Base-by-base conservation (phyloP, 2,888 invertebrate species). In the Silvanus unidentatus region DNA sequence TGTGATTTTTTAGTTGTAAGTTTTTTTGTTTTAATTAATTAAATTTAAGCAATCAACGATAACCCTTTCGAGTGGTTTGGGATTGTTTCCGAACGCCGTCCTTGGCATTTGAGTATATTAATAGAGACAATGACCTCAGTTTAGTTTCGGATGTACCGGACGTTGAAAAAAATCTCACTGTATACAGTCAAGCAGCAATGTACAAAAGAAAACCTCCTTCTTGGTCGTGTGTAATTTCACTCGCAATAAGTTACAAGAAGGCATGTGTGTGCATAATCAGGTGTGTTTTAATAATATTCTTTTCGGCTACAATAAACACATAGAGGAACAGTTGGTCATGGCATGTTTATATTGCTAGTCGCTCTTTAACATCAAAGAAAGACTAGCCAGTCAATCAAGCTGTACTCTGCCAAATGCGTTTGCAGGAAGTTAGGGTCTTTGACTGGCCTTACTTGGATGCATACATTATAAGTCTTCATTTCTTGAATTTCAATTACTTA, bases 1-100 rank as follows among this genome's bases (percentile, higher is more conserved):
- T 59, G 58, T 59, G 58, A 59, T 59, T 55, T 49, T 52, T 50
- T 54, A 54, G 51, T 48, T 42, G 42, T 42, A 41, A 42, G 28
- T 45, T 42, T 36, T 44, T 40, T 40, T 35, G 30, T 44, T 51
- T 46, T 40, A 41, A 39, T 44, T 41, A 29, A 43, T 52, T 47
- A 34, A 43, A 43, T 32, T 43, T 48, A 42, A 45, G 52, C 52
- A 45, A 48, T 52, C 44, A 44, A 45, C 49, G 57, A 52, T 51
- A 47, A 52, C 52, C 43, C 48, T 44, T 37, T 41, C 38, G 41
- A 29, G n/a, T 16, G 11, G 12, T 43, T 13, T n/a, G 11, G 30
- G 32, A 27, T 11, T 41, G 30, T 41, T 32, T n/a, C 4, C 32
- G 32, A 5, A 12, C 22, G 8, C n/a, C 22, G 22, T 22, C 22